A percentile compares a stretch with the other conserved stretches of the same genome.
These are phyloP conservation scores for Cheilosia variabilis DNA, from an alignment of 2,888 invertebrate genomes.

Conservation along the genomic window DNA sequence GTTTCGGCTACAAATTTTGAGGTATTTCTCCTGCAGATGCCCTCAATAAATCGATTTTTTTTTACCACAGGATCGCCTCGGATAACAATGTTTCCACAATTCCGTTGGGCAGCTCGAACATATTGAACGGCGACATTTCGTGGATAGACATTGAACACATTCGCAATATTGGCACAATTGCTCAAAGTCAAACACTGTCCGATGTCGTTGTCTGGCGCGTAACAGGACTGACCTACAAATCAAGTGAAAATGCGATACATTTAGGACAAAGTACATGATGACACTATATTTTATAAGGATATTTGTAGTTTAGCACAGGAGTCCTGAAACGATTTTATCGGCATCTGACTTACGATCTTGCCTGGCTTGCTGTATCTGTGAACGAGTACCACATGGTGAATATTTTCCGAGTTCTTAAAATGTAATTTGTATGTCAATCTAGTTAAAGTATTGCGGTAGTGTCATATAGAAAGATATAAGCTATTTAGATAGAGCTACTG, in stretches of 20 bases:
- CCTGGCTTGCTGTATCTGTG: too few relatives aligned
- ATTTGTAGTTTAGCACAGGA: too few relatives aligned
- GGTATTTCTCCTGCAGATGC: slow-evolving; percentile 48
- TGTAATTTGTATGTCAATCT: too few relatives aligned
- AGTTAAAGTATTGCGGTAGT: too few relatives aligned
- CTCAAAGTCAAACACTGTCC: slow-evolving; percentile 80
- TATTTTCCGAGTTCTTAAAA: too few relatives aligned
- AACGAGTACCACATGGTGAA: too few relatives aligned
- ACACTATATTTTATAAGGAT: too few relatives aligned
- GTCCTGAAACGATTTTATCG: too few relatives aligned
- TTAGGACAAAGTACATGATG: too few relatives aligned
- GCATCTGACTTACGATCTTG: too few relatives aligned
- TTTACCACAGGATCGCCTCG: slow-evolving; percentile 82
- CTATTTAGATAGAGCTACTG: too few relatives aligned
- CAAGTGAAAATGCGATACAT: not conserved
- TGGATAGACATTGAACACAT: slow-evolving; percentile 78
- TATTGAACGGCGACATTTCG: slow-evolving; percentile 79
- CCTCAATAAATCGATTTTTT: not conserved
- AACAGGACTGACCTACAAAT: slow-evolving; percentile 78
- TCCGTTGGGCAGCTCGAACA: slow-evolving; percentile 79
- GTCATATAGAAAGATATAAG: too few relatives aligned
- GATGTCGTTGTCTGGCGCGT: slow-evolving; percentile 81
- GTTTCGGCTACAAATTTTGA: slow-evolving; percentile 3
- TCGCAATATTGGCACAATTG: slow-evolving; percentile 80
- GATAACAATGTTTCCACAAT: slow-evolving; percentile 80